Conservation (phyloP, 1,140 invertebrate genomes). For the Drosophila guanche region DNA sequence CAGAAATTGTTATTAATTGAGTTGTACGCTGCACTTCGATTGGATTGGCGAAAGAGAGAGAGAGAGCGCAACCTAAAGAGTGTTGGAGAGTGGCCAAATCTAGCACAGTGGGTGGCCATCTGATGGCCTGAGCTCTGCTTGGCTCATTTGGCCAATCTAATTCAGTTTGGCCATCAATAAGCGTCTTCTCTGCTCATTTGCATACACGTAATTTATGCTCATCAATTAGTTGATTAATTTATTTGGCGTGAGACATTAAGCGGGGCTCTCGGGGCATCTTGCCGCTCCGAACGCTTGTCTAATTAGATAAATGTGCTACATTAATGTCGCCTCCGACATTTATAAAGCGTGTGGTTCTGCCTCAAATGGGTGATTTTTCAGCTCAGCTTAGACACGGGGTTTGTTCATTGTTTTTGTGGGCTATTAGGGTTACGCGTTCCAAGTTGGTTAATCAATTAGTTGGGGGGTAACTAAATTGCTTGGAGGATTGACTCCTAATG, state of each 20-base stretch:
- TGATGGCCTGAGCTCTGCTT: slow-evolving; percentile 14
- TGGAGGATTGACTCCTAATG: slow-evolving; percentile 28
- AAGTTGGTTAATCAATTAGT: slow-evolving; percentile 25
- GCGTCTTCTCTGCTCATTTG: slow-evolving; percentile 52
- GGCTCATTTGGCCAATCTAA: slow-evolving; percentile 69
- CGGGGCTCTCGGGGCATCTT: slow-evolving; percentile 14
- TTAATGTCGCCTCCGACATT: slow-evolving; percentile 77
- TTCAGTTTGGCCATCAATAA: slow-evolving; percentile 68
- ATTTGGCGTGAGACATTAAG: slow-evolving; percentile 67
- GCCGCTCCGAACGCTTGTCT: slow-evolving; percentile 73
- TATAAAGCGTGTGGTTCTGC: slow-evolving; percentile 60
- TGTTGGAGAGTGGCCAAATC: neutral
- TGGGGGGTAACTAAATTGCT: slow-evolving; percentile 35
- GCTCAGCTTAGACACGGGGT: slow-evolving; percentile 1
- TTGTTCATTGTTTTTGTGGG: slow-evolving; percentile 13
- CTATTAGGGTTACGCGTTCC: slow-evolving; percentile 11
- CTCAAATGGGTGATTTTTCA: slow-evolving; percentile 27
- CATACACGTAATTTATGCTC: slow-evolving; percentile 74
- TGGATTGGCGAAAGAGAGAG: neutral
- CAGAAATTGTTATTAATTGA: slow-evolving; percentile 82
- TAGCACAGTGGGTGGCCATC: slow-evolving; percentile 60
- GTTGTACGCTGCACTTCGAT: slow-evolving; percentile 49
- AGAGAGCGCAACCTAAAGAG: too few species aligned
- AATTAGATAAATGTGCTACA: slow-evolving; percentile 80
- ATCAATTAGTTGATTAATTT: slow-evolving; percentile 82